Evolutionary conservation across 92 coral and sea anemone species (phyloP), one percentile per base, ranked within the genome.

Genomic region (Zoanthus sansibaricus): DNA sequence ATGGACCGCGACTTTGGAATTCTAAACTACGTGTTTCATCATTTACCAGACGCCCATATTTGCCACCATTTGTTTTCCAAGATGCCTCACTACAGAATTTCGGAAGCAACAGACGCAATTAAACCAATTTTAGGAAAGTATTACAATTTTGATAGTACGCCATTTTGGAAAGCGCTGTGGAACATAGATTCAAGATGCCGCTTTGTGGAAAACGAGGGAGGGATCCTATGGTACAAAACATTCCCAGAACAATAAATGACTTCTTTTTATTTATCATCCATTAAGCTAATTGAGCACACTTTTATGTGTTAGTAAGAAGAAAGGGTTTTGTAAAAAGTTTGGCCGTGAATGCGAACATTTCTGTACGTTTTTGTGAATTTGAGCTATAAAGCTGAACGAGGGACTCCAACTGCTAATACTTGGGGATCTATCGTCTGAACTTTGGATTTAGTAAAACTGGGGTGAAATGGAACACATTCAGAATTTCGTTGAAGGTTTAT

Each of bases 161-260:
- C 98, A 1, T 56, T 95, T 20, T 95, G 96, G 98, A 89, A 86
- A 78, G 98, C 98, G 10, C 87, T 95, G 20, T 95, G 96, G 98
- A 87, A 95, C 37, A 90, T 90, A 5, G 98, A 91, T 86, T 82
- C 91, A 37, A 89, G 86, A 70, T 95, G 98, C 88, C 92, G 98
- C 52, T 95, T 95, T 83, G 98, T 95, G 5, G 98, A 95, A 64
- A 87, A 95, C 72, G 80, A 86, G 16, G 96, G 98, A 11, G 93
- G 92, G 37, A 90, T 93, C 5, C 90, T 89, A 11, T 95, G 96
- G 96, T 95, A 95, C 20, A 95, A 95, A 66, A 83, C 75, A 20
- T 72, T 77, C 15, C 95, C 92, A 21, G 93, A 91, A 78, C 93
- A 95, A 55, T 94, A 70, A 93, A 4, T 25, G 62, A 80, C 70